Percentiles rank a stretch among this genome's conserved stretches.
Evolutionary conservation across 2,888 invertebrate genomes (phyloP).

Genomic region (Mystacides longicornis): DNA sequence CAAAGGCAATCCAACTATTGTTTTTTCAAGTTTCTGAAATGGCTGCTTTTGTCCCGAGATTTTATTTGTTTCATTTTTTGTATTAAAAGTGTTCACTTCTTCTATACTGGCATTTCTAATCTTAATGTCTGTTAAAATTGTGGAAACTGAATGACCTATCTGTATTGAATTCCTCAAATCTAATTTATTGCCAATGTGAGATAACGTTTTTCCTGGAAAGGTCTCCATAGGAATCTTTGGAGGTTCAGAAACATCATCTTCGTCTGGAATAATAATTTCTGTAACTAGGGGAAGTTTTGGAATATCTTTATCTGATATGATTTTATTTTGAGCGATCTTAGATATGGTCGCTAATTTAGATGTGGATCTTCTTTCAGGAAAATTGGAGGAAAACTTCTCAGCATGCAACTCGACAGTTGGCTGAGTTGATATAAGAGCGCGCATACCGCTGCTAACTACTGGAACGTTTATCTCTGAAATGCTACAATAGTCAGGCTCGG

Average conservation of each 20-base stretch:
- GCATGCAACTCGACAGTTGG: constrained; percentile 48
- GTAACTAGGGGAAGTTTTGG: constrained; percentile 69
- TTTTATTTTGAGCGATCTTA: constrained; percentile 36
- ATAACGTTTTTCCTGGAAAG: constrained; percentile 24
- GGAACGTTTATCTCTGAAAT: constrained; percentile 66
- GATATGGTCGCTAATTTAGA: constrained; percentile 32
- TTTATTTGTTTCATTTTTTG: constrained; percentile 42
- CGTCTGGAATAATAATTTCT: constrained; percentile 64
- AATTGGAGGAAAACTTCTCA: constrained; percentile 43
- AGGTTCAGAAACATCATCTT: constrained; percentile 36
- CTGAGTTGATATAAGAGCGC: constrained; percentile 48
- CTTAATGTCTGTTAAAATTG: constrained; percentile 52
- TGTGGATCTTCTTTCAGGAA: constrained; percentile 41
- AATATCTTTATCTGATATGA: constrained; percentile 52
- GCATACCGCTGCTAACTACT: constrained; percentile 51
- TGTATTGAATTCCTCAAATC: constrained; percentile 50
- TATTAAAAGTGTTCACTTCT: constrained; percentile 41
- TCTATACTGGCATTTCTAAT: constrained; percentile 44
- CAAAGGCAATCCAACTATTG: constrained; percentile 37
- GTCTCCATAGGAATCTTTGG: constrained; percentile 28
- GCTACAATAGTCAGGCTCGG: constrained; percentile 69
- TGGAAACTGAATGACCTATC: constrained; percentile 56
- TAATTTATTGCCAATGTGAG: constrained; percentile 36
- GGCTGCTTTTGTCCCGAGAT: constrained; percentile 22
- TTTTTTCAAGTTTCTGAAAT: constrained; percentile 18